Evolutionary conservation across 2,888 invertebrate species (phyloP).

Genomic region (Drosophila phalerata): DNA sequence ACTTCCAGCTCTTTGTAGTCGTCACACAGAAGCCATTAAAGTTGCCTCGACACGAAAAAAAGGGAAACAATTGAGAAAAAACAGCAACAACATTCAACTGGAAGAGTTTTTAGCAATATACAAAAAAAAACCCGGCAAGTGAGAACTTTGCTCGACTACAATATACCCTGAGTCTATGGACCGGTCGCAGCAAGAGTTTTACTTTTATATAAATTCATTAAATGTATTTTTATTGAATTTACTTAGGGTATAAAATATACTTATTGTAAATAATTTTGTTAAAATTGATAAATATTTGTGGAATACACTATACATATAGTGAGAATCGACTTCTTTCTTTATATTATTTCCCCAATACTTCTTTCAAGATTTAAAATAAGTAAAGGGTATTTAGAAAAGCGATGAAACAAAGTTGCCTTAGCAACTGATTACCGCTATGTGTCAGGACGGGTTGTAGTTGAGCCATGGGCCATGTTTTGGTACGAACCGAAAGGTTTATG

Average conservation of each 20-base stretch:
- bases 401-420: constrained; percentile 14
- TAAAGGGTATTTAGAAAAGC: constrained; percentile 12
- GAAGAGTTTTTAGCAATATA: constrained; percentile 23
- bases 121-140: background rate
- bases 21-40: constrained; percentile 67
- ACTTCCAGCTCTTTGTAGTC: constrained; percentile 38
- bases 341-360: background rate
- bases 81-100: constrained; percentile 20
- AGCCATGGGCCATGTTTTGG: constrained; percentile 34
- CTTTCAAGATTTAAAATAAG: background rate
- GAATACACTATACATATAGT: too few species aligned
- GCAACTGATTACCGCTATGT: constrained; percentile 58
- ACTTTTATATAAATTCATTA: too few species aligned
- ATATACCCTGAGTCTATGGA: constrained; percentile 2
- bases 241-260: too few species aligned
- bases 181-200: too few species aligned
- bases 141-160: background rate
- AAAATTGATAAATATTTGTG: too few species aligned
- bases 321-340: too few species aligned
- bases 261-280: too few species aligned
- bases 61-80: constrained; percentile 58
- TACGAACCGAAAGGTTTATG: constrained; percentile 48
- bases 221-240: too few species aligned
- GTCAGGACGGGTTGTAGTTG: constrained; percentile 41
- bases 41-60: constrained; percentile 52